Evolutionary conservation across 2,797 vertebrate genomes (phyloP).

Genomic region (Thaleichthys pacificus): DNA sequence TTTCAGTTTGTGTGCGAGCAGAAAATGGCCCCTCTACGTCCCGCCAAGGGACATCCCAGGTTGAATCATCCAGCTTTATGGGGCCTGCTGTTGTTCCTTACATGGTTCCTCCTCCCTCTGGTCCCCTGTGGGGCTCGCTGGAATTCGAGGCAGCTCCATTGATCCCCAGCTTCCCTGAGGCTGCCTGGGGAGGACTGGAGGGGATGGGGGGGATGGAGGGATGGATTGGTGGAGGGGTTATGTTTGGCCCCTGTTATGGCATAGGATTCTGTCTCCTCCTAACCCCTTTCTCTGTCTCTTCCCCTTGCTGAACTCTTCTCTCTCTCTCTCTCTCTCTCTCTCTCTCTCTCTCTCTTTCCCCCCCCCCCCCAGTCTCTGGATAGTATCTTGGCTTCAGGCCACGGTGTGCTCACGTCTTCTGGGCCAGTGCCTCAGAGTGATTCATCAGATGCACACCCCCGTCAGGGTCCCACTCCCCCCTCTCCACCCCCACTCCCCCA

Average conservation of each 20-base stretch:
- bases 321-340: neutral
- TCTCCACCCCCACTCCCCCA: neutral
- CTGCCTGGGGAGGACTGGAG: constrained; percentile 41
- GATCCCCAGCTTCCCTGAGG: constrained; percentile 41
- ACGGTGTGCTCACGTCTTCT: constrained; percentile 57
- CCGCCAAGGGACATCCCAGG: constrained; percentile 32
- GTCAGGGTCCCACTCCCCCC: constrained; percentile 35
- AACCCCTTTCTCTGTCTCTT: neutral
- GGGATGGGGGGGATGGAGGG: neutral
- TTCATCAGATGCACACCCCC: constrained; percentile 57
- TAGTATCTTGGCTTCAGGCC: constrained; percentile 40
- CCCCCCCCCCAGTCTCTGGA: constrained; percentile 36
- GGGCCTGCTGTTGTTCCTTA: constrained; percentile 28
- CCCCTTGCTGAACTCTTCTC: neutral
- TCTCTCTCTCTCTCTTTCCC: constrained; percentile 10
- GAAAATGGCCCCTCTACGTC: constrained; percentile 38
- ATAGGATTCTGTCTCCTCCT: neutral
- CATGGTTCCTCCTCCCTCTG: neutral
- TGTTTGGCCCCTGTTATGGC: neutral
- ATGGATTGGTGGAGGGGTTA: too few relatives aligned
- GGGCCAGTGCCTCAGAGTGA: constrained; percentile 49
- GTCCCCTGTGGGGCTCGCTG: constrained; percentile 45
- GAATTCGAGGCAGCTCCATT: constrained; percentile 51
- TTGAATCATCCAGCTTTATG: constrained; percentile 52
- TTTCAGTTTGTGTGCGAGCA: constrained; percentile 47